phyloP scores from a whole-genome alignment of 2,113 vertebrate genomes.

The Dissostichus mawsoni region DNA sequence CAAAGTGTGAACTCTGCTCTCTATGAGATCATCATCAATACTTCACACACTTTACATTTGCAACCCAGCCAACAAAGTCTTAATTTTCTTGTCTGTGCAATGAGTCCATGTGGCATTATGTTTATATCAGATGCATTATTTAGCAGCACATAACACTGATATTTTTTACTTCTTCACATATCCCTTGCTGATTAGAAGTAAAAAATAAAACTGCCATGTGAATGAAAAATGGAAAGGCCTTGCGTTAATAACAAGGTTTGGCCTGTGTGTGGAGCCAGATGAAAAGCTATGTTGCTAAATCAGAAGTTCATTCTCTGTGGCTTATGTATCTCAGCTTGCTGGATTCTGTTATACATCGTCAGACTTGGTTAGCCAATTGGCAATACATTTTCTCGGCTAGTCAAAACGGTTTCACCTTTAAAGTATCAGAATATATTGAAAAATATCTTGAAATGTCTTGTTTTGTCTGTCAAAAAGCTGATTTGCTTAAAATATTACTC shows the following conservation, averaged over 20 bases:
- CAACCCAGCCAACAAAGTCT: neutral
- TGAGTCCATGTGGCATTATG: neutral
- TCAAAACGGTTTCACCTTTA: too few relatives aligned
- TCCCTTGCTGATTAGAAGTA: neutral
- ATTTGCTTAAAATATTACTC: too few relatives aligned
- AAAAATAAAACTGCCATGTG: neutral
- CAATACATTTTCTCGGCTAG: too few relatives aligned
- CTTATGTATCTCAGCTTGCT: neutral
- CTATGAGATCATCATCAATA: neutral
- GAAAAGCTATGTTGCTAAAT: neutral
- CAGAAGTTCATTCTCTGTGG: neutral
- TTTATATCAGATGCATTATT: neutral
- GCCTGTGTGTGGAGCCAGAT: constrained; percentile 8
- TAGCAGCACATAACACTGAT: neutral
- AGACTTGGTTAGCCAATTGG: too few relatives aligned
- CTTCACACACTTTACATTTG: neutral
- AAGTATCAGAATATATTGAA: too few relatives aligned
- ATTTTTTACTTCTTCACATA: neutral
- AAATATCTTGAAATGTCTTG: too few relatives aligned
- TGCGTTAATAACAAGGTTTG: neutral
- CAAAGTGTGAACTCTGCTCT: neutral
- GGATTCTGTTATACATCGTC: neutral
- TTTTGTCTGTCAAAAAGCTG: too few relatives aligned
- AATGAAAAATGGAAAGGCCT: neutral
- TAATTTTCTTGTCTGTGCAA: neutral